Conservation (phyloP, 2,113 vertebrate species). For the Coturnix japonica region DNA sequence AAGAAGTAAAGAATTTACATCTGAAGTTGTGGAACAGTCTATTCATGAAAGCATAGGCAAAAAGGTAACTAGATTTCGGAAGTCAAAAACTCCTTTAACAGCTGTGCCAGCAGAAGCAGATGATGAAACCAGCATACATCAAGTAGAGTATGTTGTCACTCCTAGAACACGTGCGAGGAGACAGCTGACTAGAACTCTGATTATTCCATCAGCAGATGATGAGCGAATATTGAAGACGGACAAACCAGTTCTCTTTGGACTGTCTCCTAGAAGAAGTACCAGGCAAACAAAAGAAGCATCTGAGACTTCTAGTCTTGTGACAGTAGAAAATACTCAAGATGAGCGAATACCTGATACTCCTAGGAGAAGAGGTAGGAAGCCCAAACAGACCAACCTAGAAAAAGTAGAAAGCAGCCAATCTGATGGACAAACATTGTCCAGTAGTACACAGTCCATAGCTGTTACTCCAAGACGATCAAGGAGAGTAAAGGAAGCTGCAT, state of each 20-base stretch:
- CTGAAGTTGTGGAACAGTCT: constrained; percentile 68
- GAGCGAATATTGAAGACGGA: not conserved
- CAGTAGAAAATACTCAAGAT: constrained; percentile 35
- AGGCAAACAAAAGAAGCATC: constrained; percentile 65
- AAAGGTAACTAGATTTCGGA: constrained; percentile 50
- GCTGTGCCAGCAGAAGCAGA: constrained; percentile 47
- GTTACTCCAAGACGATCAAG: constrained; percentile 42
- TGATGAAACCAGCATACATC: not conserved
- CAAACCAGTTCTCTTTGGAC: constrained; percentile 20
- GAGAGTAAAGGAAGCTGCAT: constrained; percentile 39
- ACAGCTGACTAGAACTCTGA: not conserved
- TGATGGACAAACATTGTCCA: not conserved
- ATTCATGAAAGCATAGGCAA: constrained; percentile 63
- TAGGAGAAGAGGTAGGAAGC: constrained; percentile 77
- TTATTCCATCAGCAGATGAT: not conserved
- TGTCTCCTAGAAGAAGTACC: constrained; percentile 76
- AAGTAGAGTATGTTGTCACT: constrained; percentile 13
- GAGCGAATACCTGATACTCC: constrained; percentile 63
- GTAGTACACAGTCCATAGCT: fast-evolving
- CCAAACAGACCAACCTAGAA: not conserved
- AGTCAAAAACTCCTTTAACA: constrained; percentile 9
- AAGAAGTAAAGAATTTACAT: constrained; percentile 78
- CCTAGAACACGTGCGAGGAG: constrained; percentile 59
- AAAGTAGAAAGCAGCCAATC: constrained; percentile 8
- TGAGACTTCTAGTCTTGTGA: constrained; percentile 1